Conservation (phyloP, 1,140 invertebrate genomes). For the Drosophila ambigua region DNA sequence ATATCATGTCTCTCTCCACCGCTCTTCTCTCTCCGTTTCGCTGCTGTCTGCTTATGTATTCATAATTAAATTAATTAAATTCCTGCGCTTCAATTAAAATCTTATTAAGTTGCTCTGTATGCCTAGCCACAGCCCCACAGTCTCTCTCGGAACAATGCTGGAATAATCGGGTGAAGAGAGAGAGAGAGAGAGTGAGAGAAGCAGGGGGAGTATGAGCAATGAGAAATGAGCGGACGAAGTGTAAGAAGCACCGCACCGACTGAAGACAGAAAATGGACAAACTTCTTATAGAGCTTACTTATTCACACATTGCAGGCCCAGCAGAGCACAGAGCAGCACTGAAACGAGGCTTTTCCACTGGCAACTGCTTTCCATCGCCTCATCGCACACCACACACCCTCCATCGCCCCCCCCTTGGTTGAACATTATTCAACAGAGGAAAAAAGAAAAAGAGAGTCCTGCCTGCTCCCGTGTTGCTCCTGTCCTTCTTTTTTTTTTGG, state of each 20-base stretch:
- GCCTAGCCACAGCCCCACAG: constrained; percentile 31
- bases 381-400: background rate
- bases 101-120: constrained; percentile 70
- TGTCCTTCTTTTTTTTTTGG: constrained; percentile 29
- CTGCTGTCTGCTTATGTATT: constrained; percentile 35
- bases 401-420: constrained; percentile 7
- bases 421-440: constrained; percentile 50
- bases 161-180: constrained; percentile 34
- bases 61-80: constrained; percentile 82
- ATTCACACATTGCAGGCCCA: constrained; percentile 65
- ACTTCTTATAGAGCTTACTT: constrained; percentile 66
- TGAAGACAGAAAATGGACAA: constrained; percentile 26
- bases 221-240: constrained; percentile 4
- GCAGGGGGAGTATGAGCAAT: constrained; percentile 26
- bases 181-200: background rate
- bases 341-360: constrained; percentile 29
- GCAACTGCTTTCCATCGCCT: constrained; percentile 50
- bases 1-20: constrained; percentile 15
- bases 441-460: constrained; percentile 48
- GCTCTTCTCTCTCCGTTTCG: constrained; percentile 12
- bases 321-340: constrained; percentile 1
- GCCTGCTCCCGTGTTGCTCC: constrained; percentile 46
- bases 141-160: constrained; percentile 37
- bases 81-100: constrained; percentile 83
- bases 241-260: constrained; percentile 5